phyloP scores from a whole-genome alignment of 2,113 vertebrate genomes.

The Myocastor coypus region DNA sequence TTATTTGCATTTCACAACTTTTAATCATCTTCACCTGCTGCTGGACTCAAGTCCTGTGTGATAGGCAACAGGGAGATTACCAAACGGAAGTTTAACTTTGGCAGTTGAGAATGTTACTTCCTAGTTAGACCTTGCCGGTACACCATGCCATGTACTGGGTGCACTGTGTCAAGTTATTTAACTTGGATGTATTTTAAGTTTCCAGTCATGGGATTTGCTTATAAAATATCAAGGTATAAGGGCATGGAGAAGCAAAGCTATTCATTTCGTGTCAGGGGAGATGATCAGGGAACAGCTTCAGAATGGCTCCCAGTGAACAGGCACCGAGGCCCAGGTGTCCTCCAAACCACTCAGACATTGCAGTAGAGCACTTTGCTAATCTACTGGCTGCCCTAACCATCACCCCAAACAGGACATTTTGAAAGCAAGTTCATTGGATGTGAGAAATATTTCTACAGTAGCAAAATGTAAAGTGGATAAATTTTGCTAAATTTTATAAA shows the following conservation, averaged over 20 bases:
- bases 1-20: neutral
- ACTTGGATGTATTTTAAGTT: neutral
- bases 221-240: neutral
- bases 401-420: neutral
- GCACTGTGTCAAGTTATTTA: neutral
- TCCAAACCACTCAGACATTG: neutral
- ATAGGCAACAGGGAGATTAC: neutral
- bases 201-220: neutral
- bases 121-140: neutral
- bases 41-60: neutral
- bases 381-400: neutral
- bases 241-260: neutral
- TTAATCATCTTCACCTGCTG: neutral
- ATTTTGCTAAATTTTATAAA: neutral
- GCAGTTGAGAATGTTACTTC: neutral
- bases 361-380: neutral
- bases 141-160: neutral
- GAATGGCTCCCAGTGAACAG: neutral
- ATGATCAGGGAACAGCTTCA: neutral
- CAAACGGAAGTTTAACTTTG: neutral
- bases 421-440: neutral
- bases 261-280: neutral
- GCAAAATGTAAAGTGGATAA: neutral
- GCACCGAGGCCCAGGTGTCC: neutral
- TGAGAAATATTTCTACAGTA: neutral